Conservation (phyloP, 2,888 invertebrate species). For the Fissipunctia ypsillon region DNA sequence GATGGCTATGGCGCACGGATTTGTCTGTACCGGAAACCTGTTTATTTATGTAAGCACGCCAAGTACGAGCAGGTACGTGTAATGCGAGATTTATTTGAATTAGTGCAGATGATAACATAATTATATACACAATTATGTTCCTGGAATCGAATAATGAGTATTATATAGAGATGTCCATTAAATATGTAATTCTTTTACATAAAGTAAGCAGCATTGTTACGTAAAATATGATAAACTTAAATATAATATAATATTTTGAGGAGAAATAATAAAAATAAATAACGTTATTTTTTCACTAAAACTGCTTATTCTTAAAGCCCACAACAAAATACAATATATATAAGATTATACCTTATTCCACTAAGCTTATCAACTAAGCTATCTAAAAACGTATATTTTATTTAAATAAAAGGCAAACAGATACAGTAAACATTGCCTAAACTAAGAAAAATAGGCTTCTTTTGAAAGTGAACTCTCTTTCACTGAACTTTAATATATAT, state of each 20-base stretch:
- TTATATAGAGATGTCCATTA: background rate
- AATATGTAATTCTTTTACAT: no score
- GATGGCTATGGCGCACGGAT: no score
- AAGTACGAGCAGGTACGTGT: no score
- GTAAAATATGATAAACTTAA: no score
- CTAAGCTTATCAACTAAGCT: background rate
- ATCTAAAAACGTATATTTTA: background rate
- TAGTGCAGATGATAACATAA: no score
- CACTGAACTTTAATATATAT: background rate
- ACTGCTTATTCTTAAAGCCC: background rate
- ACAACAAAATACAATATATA: background rate
- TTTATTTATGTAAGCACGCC: no score
- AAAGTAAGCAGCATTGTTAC: no score
- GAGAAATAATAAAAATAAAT: background rate
- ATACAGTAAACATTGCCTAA: background rate
- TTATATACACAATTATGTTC: no score
- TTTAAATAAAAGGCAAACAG: background rate
- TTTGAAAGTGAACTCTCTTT: constrained; percentile 18
- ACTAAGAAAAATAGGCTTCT: constrained; percentile 5
- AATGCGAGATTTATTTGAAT: no score
- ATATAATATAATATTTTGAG: no score
- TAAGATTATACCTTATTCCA: background rate
- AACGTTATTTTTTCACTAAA: background rate
- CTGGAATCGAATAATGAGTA: background rate
- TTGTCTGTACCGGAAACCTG: no score